Evolutionary conservation across 2,888 invertebrate species (phyloP).

Genomic region (Amphipoea oculea): DNA sequence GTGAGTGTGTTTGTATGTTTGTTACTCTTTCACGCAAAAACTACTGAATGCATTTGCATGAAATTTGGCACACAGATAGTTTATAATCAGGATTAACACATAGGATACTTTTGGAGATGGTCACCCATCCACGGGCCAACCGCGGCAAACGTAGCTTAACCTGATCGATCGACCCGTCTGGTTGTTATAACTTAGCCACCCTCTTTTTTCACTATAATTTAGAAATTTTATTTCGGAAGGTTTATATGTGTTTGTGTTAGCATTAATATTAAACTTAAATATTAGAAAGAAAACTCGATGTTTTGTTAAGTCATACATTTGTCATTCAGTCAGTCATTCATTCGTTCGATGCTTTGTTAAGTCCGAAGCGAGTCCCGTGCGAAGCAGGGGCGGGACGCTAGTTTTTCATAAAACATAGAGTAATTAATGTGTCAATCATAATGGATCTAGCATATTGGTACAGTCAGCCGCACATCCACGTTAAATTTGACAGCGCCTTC

Average conservation of each 20-base stretch:
- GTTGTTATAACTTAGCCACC: too few relatives aligned
- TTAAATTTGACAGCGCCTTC: not conserved
- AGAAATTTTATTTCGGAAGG: not conserved
- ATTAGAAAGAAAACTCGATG: not conserved
- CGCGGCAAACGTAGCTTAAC: too few relatives aligned
- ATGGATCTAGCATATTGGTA: conserved; percentile 8
- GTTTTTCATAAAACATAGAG: not conserved
- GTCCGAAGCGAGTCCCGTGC: not conserved
- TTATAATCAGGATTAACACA: too few relatives aligned
- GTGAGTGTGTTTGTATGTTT: too few relatives aligned
- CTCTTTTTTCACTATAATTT: not conserved
- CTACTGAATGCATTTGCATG: too few relatives aligned
- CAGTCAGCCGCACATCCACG: not conserved
- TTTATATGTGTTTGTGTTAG: not conserved
- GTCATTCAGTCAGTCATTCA: too few relatives aligned
- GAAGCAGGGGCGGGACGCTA: not conserved
- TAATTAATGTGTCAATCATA: conserved; percentile 19
- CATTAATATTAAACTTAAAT: not conserved
- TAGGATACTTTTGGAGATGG: too few relatives aligned
- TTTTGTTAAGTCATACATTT: not conserved
- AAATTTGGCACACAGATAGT: too few relatives aligned
- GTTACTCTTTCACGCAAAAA: too few relatives aligned
- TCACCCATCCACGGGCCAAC: too few relatives aligned
- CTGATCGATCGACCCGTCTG: too few relatives aligned
- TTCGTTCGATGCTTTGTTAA: not conserved